Evolutionary conservation across 2,797 vertebrate genomes (phyloP).

Genomic region (Melanotaenia nigrans): DNA sequence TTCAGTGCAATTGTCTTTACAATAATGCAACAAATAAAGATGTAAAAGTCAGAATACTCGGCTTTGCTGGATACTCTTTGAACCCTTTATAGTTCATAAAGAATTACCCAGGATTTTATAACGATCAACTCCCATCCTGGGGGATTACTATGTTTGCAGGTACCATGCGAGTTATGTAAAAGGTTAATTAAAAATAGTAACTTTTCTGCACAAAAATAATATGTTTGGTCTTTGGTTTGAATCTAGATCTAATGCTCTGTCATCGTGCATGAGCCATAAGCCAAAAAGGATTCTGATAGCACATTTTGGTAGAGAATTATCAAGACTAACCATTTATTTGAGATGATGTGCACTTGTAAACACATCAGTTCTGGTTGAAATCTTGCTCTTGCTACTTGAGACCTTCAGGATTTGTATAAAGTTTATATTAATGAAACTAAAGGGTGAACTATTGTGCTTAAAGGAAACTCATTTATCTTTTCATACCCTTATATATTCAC

Average conservation of each 20-base stretch:
- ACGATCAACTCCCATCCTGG: neutral
- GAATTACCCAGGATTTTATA: neutral
- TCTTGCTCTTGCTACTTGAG: neutral
- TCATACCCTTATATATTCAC: conserved; percentile 19
- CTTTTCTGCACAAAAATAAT: neutral
- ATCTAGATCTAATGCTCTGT: neutral
- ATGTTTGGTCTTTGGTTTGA: neutral
- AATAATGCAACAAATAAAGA: conserved; percentile 10
- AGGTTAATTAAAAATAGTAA: neutral
- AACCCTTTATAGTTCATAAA: neutral
- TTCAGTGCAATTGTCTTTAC: conserved; percentile 18
- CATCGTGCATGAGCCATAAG: neutral
- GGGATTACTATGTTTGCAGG: neutral
- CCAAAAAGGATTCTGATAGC: neutral
- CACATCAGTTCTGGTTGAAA: neutral
- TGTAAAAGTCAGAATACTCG: neutral
- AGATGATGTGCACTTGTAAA: neutral
- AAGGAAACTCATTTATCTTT: conserved; percentile 20
- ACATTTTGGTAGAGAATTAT: neutral
- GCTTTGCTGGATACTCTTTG: neutral
- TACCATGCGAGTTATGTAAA: neutral
- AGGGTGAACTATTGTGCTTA: neutral
- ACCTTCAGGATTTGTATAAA: neutral
- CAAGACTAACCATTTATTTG: neutral
- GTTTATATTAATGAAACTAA: neutral